Evolutionary conservation across 2,888 invertebrate genomes (phyloP).

Genomic region (Scelioninae gen. 1): DNA sequence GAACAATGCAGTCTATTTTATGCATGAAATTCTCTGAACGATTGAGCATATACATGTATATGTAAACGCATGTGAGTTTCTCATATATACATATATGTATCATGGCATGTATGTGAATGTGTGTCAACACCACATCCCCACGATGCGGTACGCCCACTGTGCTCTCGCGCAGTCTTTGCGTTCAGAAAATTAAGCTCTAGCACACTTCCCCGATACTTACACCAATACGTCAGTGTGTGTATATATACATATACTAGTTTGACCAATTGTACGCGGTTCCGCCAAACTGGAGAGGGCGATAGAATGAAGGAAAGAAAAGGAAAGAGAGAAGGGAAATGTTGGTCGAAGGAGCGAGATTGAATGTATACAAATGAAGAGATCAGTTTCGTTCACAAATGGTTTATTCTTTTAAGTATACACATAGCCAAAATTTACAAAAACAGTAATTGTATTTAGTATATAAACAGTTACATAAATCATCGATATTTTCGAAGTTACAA

Average conservation of each 20-base stretch:
- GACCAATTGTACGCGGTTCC: slow-evolving; percentile 12
- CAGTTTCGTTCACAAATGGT: too few relatives aligned
- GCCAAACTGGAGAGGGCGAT: slow-evolving; percentile 20
- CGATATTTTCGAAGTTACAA: too few relatives aligned
- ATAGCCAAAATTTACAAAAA: too few relatives aligned
- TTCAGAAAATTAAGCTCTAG: slow-evolving; percentile 52
- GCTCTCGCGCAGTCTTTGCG: slow-evolving; percentile 54
- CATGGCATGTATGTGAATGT: slow-evolving; percentile 29
- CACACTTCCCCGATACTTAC: slow-evolving; percentile 35
- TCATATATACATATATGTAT: neutral
- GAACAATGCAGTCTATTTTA: too few relatives aligned
- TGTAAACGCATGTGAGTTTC: neutral
- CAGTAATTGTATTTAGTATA: too few relatives aligned
- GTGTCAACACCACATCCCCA: slow-evolving; percentile 49
- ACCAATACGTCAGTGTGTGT: neutral
- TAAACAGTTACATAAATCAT: too few relatives aligned
- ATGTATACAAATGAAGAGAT: neutral
- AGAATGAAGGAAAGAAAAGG: slow-evolving; percentile 7
- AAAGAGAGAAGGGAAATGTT: neutral
- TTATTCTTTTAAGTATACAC: too few relatives aligned
- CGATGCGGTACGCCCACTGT: slow-evolving; percentile 44
- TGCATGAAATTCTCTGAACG: too few relatives aligned
- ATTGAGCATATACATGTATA: too few relatives aligned
- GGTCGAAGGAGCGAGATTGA: neutral
- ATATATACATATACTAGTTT: neutral